These are phyloP conservation scores for Anser brachyrhynchus DNA, from an alignment of 2,113 vertebrate genomes.

Conservation along the genomic window DNA sequence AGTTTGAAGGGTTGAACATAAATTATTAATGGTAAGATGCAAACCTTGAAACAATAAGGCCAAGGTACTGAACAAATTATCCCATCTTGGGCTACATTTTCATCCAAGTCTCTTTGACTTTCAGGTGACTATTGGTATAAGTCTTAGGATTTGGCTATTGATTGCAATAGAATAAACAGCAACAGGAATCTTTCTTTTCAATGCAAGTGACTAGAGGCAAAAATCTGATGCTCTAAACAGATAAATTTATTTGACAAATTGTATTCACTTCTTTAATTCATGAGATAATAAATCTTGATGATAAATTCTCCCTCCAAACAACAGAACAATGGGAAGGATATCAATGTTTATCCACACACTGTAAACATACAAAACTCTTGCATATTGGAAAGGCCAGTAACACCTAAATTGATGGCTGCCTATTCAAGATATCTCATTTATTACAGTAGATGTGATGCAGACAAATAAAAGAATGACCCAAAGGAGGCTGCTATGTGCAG, in stretches of 20 bases:
- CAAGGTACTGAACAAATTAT: neutral
- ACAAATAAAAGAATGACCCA: conserved; percentile 40
- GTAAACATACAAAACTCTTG: neutral
- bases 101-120: neutral
- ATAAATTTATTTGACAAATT: neutral
- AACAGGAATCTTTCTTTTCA: neutral
- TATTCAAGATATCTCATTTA: conserved; percentile 9
- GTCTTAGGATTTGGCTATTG: neutral
- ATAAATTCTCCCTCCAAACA: neutral
- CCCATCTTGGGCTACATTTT: neutral
- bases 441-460: conserved; percentile 9
- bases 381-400: neutral
- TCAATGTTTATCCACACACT: conserved; percentile 33
- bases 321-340: conserved; percentile 28
- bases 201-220: neutral
- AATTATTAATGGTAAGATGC: neutral
- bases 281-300: conserved; percentile 24
- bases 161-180: neutral
- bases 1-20: neutral
- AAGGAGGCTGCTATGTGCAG: neutral
- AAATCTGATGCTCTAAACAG: neutral
- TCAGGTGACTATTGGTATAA: neutral
- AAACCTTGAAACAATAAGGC: neutral
- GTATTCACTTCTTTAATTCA: neutral
- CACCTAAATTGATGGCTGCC: conserved; percentile 10